Percentiles rank a stretch among this genome's conserved stretches.
Conservation (phyloP, 2,888 invertebrate species). For the Andrena dorsata region DNA sequence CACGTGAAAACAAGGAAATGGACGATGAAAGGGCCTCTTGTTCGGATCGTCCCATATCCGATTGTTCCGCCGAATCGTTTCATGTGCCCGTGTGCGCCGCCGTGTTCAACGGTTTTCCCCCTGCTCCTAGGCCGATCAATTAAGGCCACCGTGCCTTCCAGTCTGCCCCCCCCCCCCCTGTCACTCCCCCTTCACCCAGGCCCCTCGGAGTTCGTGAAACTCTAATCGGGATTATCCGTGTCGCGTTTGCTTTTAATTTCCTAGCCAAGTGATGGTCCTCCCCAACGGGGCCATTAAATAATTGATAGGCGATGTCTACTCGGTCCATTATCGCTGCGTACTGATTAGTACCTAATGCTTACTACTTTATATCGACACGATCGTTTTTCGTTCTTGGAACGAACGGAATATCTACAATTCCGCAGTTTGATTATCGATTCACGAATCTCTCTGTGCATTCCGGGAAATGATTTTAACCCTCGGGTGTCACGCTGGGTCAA, state of each 20-base stretch:
- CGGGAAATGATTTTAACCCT: too few relatives aligned
- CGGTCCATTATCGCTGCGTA: not conserved
- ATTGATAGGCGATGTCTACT: constrained; percentile 14
- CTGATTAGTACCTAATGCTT: not conserved
- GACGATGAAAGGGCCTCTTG: constrained; percentile 71
- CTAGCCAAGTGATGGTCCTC: not conserved
- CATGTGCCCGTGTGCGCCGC: constrained; percentile 22
- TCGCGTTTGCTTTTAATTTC: constrained; percentile 16
- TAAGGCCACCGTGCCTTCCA: constrained; percentile 52
- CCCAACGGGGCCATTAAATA: constrained; percentile 23
- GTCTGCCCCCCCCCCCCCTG: constrained; percentile 44
- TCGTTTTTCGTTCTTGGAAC: not conserved
- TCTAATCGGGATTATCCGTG: constrained; percentile 38
- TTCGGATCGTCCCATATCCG: constrained; percentile 69
- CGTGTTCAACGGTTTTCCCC: constrained; percentile 61
- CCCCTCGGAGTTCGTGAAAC: constrained; percentile 36
- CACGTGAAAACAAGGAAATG: constrained; percentile 73
- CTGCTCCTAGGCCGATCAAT: constrained; percentile 54
- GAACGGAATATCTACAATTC: too few relatives aligned
- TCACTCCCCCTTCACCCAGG: not conserved
- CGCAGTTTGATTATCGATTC: too few relatives aligned
- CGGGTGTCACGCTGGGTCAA: too few relatives aligned
- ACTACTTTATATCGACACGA: not conserved
- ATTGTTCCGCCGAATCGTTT: constrained; percentile 65
- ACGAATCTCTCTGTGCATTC: too few relatives aligned